Evolutionary conservation across 2,888 invertebrate species (phyloP), one percentile per base, ranked within the genome.

Genomic region (Drosophila meridiana): DNA sequence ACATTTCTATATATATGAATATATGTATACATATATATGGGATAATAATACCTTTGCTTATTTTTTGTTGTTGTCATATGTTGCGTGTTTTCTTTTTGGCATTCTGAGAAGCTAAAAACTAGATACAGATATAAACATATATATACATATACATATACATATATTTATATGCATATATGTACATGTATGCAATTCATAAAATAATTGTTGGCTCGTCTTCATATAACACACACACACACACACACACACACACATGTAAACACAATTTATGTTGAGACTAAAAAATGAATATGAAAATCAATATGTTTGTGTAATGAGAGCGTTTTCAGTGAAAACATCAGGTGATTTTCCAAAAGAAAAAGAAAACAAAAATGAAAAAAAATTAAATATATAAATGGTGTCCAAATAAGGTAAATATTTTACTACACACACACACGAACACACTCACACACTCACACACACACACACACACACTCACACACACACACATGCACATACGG

Each of bases 281-380:
- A 58, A 82, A 67, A 55, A 30, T 38, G 28, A 55, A 13, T 28
- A 28, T 28, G 40, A 55, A 40, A 55, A 55, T 66, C 65, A 53
- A 69, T 69, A 58, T 59, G 56, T 78, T 76, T 80, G 74, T 81
- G 70, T 69, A 83, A 79, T 80, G 74, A 80, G 89, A 85, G 85
- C 85, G 85, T 89, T 85, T 85, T 85, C 85, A 85, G 85, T 85
- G 89, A 85, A 83, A 89, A 83, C 89, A 78, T 83, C 83, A 73
- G 78, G 72, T 83, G 86, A 78, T 80, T 70, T 80, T 67, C 38
- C 50, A 67, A 58, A 30, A 14, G n/a, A 34, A 34, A 13, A 32
- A 50, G n/a, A 48, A 7, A 30, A 9, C 1, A 26, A 26, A 26
- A 45, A 26, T 2, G 6, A 48, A 30, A 66, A 53, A 36, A 2